Conservation (phyloP, 2,113 vertebrate species). For the Archilochus colubris region DNA sequence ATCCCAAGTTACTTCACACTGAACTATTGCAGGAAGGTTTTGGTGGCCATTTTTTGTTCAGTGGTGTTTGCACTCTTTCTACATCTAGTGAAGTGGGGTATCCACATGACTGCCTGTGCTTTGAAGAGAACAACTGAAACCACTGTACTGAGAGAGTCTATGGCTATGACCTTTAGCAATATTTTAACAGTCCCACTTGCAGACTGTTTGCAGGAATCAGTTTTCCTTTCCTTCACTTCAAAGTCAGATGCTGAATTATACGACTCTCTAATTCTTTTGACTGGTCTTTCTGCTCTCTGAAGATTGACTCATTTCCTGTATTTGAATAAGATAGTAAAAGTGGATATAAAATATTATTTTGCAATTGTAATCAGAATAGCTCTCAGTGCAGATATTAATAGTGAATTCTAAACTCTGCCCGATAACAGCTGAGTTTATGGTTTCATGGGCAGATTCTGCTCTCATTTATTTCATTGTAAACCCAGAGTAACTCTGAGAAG, state of each 20-base stretch:
- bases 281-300: conserved; percentile 55
- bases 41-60: neutral
- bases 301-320: conserved; percentile 71
- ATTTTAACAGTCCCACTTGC: conserved; percentile 1
- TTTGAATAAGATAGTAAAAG: conserved; percentile 72
- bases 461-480: conserved; percentile 33
- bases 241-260: conserved; percentile 44
- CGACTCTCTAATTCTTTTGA: conserved; percentile 33
- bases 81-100: neutral
- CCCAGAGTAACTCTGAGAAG: neutral
- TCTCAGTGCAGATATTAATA: conserved; percentile 69
- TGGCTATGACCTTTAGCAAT: conserved; percentile 16
- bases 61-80: neutral
- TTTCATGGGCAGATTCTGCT: conserved; percentile 44
- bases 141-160: fast-evolving
- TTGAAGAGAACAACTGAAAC: neutral
- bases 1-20: neutral
- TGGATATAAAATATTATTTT: conserved; percentile 70
- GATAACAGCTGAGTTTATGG: conserved; percentile 58
- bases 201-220: conserved; percentile 23
- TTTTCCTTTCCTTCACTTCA: conserved; percentile 47
- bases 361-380: conserved; percentile 68
- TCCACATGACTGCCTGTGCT: neutral
- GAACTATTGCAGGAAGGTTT: neutral
- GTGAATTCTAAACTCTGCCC: conserved; percentile 49